Evolutionary conservation across 1,140 invertebrate genomes (phyloP), one percentile per base, ranked within the genome.

Genomic region (Calliopsis andreniformis): DNA sequence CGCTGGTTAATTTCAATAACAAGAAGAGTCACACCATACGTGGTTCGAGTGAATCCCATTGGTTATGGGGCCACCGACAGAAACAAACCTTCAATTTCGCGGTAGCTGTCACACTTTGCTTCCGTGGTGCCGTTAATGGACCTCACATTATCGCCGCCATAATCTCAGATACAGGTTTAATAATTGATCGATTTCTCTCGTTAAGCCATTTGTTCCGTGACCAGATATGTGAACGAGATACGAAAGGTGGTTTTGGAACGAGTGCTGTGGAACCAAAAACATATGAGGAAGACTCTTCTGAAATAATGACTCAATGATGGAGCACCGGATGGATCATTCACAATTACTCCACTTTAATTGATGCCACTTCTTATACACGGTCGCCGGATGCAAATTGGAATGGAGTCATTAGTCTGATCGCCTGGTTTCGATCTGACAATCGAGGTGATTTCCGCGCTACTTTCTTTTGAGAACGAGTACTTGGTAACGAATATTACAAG

Each of bases 1-100:
- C 84, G 84, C 86, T 77, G 77, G 75, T 88, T 87, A 86, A 89
- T 89, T 89, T 87, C 86, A 86, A 87, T 89, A 89, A 88, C 84
- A 49, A 64, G 47, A 69, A 87, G 83, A 70, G 39, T 68, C 67
- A 20, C 55, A 51, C 78, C 49, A 42, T 77, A 63, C 42, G 32
- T 5, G 71, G 42, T 64, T 43, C 39, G 25, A 53, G 62, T 35
- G 53, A 73, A 79, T 84, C 64, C 56, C 66, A 30, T 20, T 10
- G 39, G 32, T 8, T 49, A 18, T 16, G 32, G n/a, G 28, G 25
- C 28, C 43, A 0, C 28, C 56, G 28, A 28, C 32, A 51, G 62
- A 73, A 75, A 79, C 58, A 49, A 59, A 78, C 42, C 51, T 16
- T 20, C 66, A 47, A 70, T 71, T 70, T 63, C 39, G 39, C 43